Evolutionary conservation across 2,113 vertebrate genomes (phyloP).

Genomic region (Herpailurus yagouaroundi): DNA sequence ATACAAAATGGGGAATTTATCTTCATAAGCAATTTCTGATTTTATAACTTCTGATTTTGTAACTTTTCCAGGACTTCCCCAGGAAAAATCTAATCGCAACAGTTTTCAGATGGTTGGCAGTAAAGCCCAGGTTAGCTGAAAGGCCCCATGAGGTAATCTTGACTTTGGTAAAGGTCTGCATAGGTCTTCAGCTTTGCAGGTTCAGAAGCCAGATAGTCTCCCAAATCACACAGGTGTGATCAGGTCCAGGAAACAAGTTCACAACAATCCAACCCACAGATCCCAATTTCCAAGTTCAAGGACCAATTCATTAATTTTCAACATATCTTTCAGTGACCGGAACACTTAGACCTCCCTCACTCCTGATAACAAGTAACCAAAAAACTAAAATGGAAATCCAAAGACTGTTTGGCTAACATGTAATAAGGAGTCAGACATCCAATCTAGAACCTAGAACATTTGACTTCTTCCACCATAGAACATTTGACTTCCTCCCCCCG

Average conservation of each 20-base stretch:
- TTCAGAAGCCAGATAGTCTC: neutral
- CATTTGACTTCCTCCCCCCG: neutral
- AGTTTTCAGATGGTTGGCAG: neutral
- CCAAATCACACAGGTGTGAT: neutral
- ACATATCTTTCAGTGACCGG: neutral
- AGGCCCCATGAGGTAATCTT: neutral
- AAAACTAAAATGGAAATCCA: neutral
- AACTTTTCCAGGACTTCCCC: neutral
- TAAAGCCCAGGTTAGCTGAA: no score
- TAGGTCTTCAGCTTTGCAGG: neutral
- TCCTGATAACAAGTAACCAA: neutral
- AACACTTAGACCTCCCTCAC: neutral
- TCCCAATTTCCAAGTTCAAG: neutral
- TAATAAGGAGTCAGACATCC: neutral
- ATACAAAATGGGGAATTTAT: neutral
- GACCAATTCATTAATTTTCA: neutral
- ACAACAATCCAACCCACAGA: neutral
- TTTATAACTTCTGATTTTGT: neutral
- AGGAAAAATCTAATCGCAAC: neutral
- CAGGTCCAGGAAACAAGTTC: neutral
- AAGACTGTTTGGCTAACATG: neutral
- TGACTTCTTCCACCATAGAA: no score
- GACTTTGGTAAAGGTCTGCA: neutral
- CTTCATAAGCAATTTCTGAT: neutral
- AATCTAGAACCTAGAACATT: neutral